phyloP scores from a whole-genome alignment of 2,888 invertebrate species.

The Pterostichus niger region DNA sequence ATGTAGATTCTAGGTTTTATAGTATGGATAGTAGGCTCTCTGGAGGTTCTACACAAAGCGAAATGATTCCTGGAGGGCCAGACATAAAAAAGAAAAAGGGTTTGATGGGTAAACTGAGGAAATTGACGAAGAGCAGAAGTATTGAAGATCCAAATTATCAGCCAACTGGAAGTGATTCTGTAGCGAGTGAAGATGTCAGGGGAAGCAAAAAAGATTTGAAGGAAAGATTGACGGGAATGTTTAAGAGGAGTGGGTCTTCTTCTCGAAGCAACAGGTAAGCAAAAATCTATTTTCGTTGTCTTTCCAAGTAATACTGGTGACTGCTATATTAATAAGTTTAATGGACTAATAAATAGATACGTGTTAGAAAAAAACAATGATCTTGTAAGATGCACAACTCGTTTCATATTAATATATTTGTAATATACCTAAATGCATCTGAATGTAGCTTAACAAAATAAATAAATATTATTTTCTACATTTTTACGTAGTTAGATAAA shows the following conservation, averaged over 20 bases:
- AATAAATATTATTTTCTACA: too few relatives aligned
- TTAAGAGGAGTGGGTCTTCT: conserved; percentile 84
- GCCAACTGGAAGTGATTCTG: conserved; percentile 75
- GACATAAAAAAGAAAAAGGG: conserved; percentile 90
- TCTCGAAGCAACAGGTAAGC: conserved; percentile 85
- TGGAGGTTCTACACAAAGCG: conserved; percentile 91
- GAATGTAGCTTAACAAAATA: too few relatives aligned
- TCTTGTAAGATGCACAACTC: too few relatives aligned
- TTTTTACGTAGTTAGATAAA: too few relatives aligned
- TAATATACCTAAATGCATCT: too few relatives aligned
- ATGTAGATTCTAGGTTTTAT: conserved; percentile 82
- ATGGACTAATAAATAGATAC: too few relatives aligned
- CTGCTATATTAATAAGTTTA: too few relatives aligned
- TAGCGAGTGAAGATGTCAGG: conserved; percentile 78
- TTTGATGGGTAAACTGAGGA: conserved; percentile 90
- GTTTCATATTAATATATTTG: too few relatives aligned
- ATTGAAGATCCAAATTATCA: conserved; percentile 83
- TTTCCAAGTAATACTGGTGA: too few relatives aligned
- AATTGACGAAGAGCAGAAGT: conserved; percentile 91
- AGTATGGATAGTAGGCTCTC: conserved; percentile 92
- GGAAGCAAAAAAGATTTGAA: conserved; percentile 88
- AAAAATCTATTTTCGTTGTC: conserved; percentile 28
- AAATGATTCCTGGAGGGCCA: conserved; percentile 83
- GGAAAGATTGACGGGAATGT: conserved; percentile 90
- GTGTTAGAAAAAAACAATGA: too few relatives aligned